Evolutionary conservation across 2,797 vertebrate genomes (phyloP).

Genomic region (Steatocranus sp.): DNA sequence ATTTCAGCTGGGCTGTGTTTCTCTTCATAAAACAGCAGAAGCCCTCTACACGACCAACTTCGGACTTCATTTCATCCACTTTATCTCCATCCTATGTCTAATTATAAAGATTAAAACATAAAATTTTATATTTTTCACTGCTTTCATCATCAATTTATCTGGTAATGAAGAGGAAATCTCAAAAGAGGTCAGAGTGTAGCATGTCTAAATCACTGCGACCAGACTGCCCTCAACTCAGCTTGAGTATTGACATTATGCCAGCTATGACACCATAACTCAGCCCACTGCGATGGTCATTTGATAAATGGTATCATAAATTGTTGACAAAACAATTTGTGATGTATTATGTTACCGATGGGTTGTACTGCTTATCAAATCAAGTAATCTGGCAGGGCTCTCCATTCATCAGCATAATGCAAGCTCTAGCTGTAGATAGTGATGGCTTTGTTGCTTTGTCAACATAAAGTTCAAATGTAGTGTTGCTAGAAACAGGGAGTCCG

Average conservation of each 20-base stretch:
- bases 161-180: slow-evolving; percentile 77
- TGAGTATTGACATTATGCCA: slow-evolving; percentile 83
- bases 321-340: slow-evolving; percentile 88
- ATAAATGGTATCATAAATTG: slow-evolving; percentile 85
- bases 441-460: slow-evolving; percentile 68
- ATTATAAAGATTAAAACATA: slow-evolving; percentile 50
- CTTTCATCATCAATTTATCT: slow-evolving; percentile 57
- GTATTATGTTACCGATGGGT: slow-evolving; percentile 81
- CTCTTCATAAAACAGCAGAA: background rate
- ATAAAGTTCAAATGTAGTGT: slow-evolving; percentile 52
- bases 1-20: background rate
- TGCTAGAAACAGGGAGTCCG: slow-evolving; percentile 34
- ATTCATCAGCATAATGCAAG: slow-evolving; percentile 80
- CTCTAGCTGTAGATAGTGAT: slow-evolving; percentile 64
- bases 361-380: slow-evolving; percentile 85
- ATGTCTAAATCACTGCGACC: slow-evolving; percentile 77
- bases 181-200: slow-evolving; percentile 66
- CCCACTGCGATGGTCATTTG: slow-evolving; percentile 80
- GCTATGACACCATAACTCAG: slow-evolving; percentile 83
- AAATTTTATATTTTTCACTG: slow-evolving; percentile 40
- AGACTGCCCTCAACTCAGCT: slow-evolving; percentile 76
- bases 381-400: slow-evolving; percentile 77
- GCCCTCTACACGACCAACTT: background rate
- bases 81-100: slow-evolving; percentile 37
- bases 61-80: background rate